Percentiles rank a stretch among this genome's conserved stretches.
Evolutionary conservation across 2,113 vertebrate species (phyloP).

Genomic region (human (Homo sapiens)): DNA sequence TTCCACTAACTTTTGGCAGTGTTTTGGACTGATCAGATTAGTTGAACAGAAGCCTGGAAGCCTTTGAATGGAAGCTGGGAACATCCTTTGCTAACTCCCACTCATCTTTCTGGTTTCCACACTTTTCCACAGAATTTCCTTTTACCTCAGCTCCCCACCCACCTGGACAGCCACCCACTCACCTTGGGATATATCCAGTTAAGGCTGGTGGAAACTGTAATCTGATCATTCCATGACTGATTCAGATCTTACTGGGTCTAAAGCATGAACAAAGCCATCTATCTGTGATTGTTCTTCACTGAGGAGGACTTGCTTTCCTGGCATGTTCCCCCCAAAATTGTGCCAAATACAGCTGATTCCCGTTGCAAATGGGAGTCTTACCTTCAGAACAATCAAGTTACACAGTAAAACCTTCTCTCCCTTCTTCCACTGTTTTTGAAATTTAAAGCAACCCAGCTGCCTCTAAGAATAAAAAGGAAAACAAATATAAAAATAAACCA

Average conservation of each 20-base stretch:
- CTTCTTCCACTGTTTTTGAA: slow-evolving; percentile 59
- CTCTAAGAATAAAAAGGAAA: slow-evolving; percentile 60
- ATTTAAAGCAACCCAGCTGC: slow-evolving; percentile 61
- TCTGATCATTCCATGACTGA: neutral
- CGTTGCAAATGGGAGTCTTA: neutral
- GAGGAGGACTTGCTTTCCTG: slow-evolving; percentile 16
- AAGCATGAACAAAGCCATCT: neutral
- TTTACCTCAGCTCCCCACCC: neutral
- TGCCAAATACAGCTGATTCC: slow-evolving; percentile 22
- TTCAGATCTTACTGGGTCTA: neutral
- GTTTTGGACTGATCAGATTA: neutral
- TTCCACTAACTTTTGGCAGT: neutral
- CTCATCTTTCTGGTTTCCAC: slow-evolving; percentile 4
- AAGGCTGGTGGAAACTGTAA: slow-evolving; percentile 1
- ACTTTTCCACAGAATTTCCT: slow-evolving; percentile 5
- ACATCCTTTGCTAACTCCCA: neutral
- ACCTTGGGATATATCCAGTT: neutral
- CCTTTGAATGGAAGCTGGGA: neutral
- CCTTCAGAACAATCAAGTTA: slow-evolving; percentile 47
- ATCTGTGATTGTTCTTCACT: slow-evolving; percentile 12
- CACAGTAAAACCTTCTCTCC: slow-evolving; percentile 19
- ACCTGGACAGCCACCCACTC: neutral
- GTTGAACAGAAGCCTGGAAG: neutral
- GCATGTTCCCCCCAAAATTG: neutral
- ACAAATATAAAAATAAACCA: slow-evolving; percentile 69